Evolutionary conservation across 2,888 invertebrate genomes (phyloP).

Genomic region (Drosophila affinis): DNA sequence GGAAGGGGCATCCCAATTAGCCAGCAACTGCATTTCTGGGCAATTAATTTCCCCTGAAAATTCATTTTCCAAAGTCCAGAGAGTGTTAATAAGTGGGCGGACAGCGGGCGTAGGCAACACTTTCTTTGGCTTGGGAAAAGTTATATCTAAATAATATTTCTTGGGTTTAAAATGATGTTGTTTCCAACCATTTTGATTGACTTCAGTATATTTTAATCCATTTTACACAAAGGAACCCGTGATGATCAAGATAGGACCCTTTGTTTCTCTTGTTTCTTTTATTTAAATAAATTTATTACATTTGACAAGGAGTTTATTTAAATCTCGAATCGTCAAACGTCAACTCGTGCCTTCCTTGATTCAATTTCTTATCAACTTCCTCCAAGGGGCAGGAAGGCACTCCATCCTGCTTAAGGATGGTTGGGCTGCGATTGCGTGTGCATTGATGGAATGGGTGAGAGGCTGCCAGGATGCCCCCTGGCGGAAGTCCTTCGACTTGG

Average conservation of each 20-base stretch:
- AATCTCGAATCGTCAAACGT: background rate
- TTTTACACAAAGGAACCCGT: no score
- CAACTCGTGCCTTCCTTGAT: background rate
- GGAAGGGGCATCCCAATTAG: constrained; percentile 46
- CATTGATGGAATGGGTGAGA: background rate
- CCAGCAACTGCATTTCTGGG: constrained; percentile 41
- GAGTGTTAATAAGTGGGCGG: constrained; percentile 33
- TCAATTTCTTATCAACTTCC: background rate
- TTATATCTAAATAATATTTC: background rate
- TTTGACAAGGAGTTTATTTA: background rate
- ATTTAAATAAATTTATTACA: no score
- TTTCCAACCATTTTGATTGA: background rate
- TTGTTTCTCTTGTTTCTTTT: background rate
- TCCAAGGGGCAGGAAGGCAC: background rate
- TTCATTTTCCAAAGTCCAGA: background rate
- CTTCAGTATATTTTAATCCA: background rate
- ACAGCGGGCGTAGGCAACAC: constrained; percentile 3
- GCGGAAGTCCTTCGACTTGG: constrained; percentile 33
- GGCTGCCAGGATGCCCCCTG: constrained; percentile 11
- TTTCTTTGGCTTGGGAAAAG: background rate
- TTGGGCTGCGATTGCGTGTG: background rate
- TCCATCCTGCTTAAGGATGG: background rate
- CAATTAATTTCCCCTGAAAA: constrained; percentile 26
- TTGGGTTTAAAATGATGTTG: background rate
- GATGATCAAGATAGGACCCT: no score